These are phyloP conservation scores for Nothura maculosa DNA, from an alignment of 2,797 vertebrate species.

Conservation along the genomic window DNA sequence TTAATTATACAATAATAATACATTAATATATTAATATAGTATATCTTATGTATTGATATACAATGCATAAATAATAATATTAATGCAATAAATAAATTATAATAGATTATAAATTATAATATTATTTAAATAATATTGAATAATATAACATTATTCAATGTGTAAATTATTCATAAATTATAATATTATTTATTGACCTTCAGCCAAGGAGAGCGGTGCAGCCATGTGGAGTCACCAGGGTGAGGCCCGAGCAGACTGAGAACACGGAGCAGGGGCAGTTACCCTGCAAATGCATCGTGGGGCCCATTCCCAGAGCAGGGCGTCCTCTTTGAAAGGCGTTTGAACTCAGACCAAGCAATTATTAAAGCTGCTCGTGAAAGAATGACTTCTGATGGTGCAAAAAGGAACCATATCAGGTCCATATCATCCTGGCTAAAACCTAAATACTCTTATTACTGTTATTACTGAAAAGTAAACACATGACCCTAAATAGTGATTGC, in stretches of 20 bases:
- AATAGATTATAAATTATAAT: too few relatives aligned
- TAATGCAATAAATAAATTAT: too few relatives aligned
- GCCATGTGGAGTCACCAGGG: background rate
- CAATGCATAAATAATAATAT: too few relatives aligned
- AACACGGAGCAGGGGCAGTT: background rate
- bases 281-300: background rate
- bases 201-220: background rate
- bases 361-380: background rate
- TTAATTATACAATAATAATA: too few relatives aligned
- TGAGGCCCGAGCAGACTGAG: background rate
- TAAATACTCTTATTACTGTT: background rate
- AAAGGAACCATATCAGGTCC: background rate
- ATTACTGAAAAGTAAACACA: background rate
- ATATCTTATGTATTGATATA: too few relatives aligned
- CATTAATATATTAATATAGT: too few relatives aligned
- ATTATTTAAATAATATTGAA: too few relatives aligned
- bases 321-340: background rate
- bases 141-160: too few relatives aligned
- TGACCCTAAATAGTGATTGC: background rate
- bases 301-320: background rate
- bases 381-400: background rate
- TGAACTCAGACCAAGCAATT: background rate
- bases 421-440: background rate
- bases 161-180: too few relatives aligned
- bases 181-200: background rate